Conservation (phyloP, 2,797 vertebrate genomes). For the Serranus cabrilla region DNA sequence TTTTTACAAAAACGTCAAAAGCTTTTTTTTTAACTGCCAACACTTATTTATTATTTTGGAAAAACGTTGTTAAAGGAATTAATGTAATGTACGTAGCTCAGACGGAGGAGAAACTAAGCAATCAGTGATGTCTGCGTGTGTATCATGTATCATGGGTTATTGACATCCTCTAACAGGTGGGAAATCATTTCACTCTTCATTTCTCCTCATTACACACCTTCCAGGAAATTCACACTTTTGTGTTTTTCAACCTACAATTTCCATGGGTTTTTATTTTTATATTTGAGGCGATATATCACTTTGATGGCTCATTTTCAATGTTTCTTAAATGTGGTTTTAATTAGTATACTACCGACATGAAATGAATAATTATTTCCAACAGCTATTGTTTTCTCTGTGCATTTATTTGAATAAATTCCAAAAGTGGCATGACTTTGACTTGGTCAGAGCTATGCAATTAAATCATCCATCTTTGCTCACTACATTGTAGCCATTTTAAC, state of each 20-base stretch:
- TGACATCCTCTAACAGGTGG: not conserved
- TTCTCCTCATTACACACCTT: conserved; percentile 17
- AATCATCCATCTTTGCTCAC: too few relatives aligned
- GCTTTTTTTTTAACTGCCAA: not conserved
- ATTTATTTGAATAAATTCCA: not conserved
- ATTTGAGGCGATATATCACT: conserved; percentile 4
- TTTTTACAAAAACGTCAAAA: not conserved
- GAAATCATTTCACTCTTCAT: conserved; percentile 17
- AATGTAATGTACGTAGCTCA: not conserved
- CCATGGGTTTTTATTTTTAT: not conserved
- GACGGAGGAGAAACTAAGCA: conserved; percentile 15
- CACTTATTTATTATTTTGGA: not conserved
- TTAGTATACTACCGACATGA: conserved; percentile 4
- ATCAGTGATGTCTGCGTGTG: not conserved
- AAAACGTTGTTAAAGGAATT: not conserved
- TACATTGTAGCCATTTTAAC: too few relatives aligned
- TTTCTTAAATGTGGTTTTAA: not conserved
- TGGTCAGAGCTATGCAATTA: too few relatives aligned
- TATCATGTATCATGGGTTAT: conserved; percentile 2
- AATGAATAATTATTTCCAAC: conserved; percentile 2
- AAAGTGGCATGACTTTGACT: too few relatives aligned
- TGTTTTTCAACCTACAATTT: conserved; percentile 29
- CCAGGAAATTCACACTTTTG: conserved; percentile 25
- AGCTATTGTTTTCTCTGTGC: not conserved
- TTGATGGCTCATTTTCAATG: conserved; percentile 21